These are phyloP conservation scores for Drosophila auraria DNA, from an alignment of 1,140 invertebrate species.

Conservation along the genomic window DNA sequence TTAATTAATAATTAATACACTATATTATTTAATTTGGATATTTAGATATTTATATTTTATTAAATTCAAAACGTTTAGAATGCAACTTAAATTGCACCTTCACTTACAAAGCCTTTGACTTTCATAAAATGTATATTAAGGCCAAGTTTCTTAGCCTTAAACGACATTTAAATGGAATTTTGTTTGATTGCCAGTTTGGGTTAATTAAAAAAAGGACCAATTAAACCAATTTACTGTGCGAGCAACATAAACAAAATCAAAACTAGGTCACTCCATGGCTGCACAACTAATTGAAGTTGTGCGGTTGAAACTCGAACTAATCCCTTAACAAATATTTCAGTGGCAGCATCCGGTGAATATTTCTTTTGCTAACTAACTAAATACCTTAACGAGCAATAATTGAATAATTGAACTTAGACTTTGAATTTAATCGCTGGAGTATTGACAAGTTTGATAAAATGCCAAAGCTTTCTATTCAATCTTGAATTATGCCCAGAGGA, in stretches of 20 bases:
- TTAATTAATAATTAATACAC: too few species aligned
- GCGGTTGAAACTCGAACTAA: background rate
- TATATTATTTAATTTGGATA: too few species aligned
- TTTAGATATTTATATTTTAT: too few species aligned
- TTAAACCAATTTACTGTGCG: conserved; percentile 6
- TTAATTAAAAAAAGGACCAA: conserved; percentile 4
- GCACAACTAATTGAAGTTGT: conserved; percentile 10
- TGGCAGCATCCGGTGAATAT: background rate
- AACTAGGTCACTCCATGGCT: conserved; percentile 5
- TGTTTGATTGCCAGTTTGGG: background rate
- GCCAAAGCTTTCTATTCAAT: background rate
- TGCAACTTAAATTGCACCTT: too few species aligned
- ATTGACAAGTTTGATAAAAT: background rate
- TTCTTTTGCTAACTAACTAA: conserved; percentile 1
- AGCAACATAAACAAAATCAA: background rate
- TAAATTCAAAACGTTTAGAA: too few species aligned
- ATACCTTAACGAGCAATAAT: background rate
- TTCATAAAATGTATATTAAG: too few species aligned
- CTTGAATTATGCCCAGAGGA: background rate
- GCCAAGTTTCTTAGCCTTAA: background rate
- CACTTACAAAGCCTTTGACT: too few species aligned
- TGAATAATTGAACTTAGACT: background rate
- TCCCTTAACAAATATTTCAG: background rate
- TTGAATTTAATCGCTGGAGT: background rate
- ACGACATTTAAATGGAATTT: background rate